Evolutionary conservation across 53 echinoderm and acorn worm species (phyloP).

Genomic region (Arbacia lixula): DNA sequence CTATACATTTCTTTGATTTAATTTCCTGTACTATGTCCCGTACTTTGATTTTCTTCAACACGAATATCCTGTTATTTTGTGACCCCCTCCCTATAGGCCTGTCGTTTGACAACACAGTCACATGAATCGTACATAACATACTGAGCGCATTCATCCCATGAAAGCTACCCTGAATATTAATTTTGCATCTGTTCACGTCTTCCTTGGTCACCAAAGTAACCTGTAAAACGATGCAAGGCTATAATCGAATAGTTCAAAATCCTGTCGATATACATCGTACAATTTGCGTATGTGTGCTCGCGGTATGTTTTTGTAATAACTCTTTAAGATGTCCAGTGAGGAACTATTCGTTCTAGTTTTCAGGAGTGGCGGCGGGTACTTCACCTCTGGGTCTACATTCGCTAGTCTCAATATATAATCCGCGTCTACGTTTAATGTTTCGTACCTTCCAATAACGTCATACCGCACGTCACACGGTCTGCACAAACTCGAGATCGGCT

Average conservation of each 20-base stretch:
- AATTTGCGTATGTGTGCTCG: constrained; percentile 33
- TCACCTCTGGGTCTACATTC: constrained; percentile 52
- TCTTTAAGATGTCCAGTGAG: constrained; percentile 16
- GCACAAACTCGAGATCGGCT: constrained; percentile 35
- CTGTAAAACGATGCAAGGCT: constrained; percentile 9
- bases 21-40: too few species aligned
- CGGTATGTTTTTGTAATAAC: constrained; percentile 56
- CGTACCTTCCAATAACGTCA: constrained; percentile 70
- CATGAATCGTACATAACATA: too few species aligned
- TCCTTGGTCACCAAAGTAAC: neutral
- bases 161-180: too few species aligned
- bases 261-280: constrained; percentile 40
- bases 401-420: constrained; percentile 58
- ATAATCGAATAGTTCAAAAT: constrained; percentile 72
- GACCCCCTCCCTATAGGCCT: too few species aligned
- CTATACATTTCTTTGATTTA: too few species aligned
- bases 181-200: too few species aligned
- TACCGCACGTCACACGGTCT: constrained; percentile 69
- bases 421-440: constrained; percentile 64
- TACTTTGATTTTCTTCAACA: too few species aligned
- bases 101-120: too few species aligned
- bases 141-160: too few species aligned
- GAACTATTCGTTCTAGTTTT: constrained; percentile 67
- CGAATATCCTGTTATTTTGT: too few species aligned
- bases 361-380: constrained; percentile 49